These are phyloP conservation scores for Microtus ochrogaster DNA, from an alignment of 2,113 vertebrate genomes.

Conservation along the genomic window DNA sequence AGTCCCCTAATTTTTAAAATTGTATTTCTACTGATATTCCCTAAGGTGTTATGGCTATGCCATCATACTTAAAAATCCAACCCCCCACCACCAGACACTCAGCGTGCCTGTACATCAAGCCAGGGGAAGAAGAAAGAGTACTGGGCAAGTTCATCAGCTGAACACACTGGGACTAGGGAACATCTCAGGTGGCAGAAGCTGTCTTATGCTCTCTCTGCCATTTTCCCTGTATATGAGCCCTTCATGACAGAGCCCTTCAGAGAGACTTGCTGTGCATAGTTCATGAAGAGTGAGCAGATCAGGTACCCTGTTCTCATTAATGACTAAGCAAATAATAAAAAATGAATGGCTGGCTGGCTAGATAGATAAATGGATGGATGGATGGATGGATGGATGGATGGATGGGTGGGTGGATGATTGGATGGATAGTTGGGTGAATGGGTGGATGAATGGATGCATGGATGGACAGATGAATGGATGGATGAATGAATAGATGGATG, in stretches of 20 bases:
- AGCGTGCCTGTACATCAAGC: not conserved
- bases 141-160: not conserved
- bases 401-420: not conserved
- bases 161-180: too few relatives aligned
- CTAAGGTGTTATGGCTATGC: not conserved
- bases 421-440: not conserved
- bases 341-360: too few relatives aligned
- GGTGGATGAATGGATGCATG: too few relatives aligned
- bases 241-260: not conserved
- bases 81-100: not conserved
- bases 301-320: not conserved
- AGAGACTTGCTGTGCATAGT: not conserved
- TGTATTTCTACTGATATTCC: not conserved
- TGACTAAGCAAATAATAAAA: not conserved
- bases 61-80: not conserved
- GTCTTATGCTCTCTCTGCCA: not conserved
- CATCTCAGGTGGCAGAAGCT: accelerated
- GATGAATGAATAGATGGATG: too few relatives aligned
- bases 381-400: not conserved
- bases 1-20: not conserved
- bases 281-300: not conserved
- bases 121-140: not conserved
- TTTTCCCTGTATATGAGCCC: not conserved
- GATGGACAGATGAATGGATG: too few relatives aligned
- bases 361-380: accelerated